phyloP scores from a whole-genome alignment of 2,113 vertebrate genomes.

The Anseranas semipalmata region DNA sequence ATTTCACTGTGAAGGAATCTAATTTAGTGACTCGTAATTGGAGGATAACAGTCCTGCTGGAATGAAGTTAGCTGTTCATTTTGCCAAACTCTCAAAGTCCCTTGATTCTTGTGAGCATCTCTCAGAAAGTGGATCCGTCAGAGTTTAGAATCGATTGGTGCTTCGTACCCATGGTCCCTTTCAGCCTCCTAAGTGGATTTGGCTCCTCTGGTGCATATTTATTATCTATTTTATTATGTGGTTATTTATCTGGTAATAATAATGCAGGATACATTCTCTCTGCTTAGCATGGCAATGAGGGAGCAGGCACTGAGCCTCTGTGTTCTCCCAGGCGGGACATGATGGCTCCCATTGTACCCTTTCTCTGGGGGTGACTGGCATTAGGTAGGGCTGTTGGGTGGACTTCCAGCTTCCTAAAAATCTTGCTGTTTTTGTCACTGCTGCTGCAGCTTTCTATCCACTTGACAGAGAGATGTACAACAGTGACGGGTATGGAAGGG shows the following conservation, averaged over 20 bases:
- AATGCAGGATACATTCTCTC: not conserved
- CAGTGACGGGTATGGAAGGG: not conserved
- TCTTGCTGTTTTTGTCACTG: not conserved
- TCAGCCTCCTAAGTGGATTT: conserved; percentile 52
- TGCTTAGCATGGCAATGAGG: conserved; percentile 5
- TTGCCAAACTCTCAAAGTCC: conserved; percentile 63
- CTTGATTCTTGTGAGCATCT: conserved; percentile 55
- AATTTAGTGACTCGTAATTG: conserved; percentile 70
- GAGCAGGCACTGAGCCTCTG: not conserved
- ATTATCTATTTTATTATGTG: conserved; percentile 26
- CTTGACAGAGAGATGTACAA: not conserved
- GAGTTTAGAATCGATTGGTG: conserved; percentile 35
- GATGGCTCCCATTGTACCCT: not conserved
- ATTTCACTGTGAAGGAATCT: conserved; percentile 67
- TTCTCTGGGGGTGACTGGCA: not conserved
- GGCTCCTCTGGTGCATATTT: conserved; percentile 24
- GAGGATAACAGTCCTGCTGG: conserved; percentile 42
- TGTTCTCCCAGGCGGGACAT: not conserved
- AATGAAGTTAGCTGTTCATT: conserved; percentile 64
- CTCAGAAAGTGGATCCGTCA: conserved; percentile 48
- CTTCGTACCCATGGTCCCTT: not conserved
- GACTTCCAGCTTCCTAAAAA: not conserved
- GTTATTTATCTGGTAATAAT: conserved; percentile 23
- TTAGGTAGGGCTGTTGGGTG: not conserved
- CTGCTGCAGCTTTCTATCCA: not conserved